A percentile compares a stretch with the other conserved stretches of the same genome.
These are phyloP conservation scores for Planococcus citri DNA, from an alignment of 1,140 invertebrate genomes.

Conservation along the genomic window DNA sequence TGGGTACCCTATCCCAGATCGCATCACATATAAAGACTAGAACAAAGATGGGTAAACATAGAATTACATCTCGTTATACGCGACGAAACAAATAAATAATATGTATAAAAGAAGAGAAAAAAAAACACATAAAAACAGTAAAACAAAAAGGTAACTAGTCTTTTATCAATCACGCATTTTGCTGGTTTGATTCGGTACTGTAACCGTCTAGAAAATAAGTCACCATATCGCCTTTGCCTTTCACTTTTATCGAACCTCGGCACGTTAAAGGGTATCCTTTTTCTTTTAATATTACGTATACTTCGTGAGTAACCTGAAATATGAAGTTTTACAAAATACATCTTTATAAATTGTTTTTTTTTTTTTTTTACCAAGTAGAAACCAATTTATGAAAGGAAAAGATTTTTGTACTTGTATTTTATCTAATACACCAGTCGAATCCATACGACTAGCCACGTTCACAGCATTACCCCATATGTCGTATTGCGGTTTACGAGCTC, in stretches of 20 bases:
- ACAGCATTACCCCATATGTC: constrained; percentile 92
- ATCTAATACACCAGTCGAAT: constrained; percentile 67
- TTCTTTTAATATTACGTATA: constrained; percentile 58
- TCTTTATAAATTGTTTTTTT: background rate
- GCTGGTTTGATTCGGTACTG: background rate
- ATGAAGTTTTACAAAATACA: constrained; percentile 8
- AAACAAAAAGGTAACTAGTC: constrained; percentile 1
- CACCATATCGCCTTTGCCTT: constrained; percentile 90
- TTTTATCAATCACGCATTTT: constrained; percentile 8
- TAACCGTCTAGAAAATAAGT: constrained; percentile 69
- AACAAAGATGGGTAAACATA: background rate
- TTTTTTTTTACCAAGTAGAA: background rate
- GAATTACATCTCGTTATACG: background rate
- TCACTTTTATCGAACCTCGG: constrained; percentile 73
- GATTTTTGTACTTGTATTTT: constrained; percentile 55
- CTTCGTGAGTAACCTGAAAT: constrained; percentile 71
- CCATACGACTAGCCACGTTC: constrained; percentile 82
- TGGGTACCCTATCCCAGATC: too few relatives aligned
- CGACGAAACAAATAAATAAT: background rate
- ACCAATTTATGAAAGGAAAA: background rate
- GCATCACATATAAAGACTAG: constrained; percentile 7
- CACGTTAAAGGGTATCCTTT: constrained; percentile 64
- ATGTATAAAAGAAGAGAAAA: background rate
- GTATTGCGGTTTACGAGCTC: constrained; percentile 78
- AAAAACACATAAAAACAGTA: background rate